Conservation (phyloP, 2,113 vertebrate genomes). For the Dicaeum eximium region DNA sequence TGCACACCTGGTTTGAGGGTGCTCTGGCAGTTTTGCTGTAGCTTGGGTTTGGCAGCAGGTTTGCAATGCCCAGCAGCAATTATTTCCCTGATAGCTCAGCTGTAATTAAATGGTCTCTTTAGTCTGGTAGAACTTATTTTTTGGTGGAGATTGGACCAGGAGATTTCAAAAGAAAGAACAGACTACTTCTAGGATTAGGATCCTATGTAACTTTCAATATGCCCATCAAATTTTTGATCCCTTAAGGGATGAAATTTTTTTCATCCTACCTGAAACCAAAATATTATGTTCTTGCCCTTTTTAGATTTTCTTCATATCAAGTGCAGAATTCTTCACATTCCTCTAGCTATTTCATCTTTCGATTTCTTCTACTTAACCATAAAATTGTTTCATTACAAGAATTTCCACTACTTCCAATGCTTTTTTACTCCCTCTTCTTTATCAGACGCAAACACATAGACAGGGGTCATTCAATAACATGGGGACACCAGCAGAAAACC, state of each 20-base stretch:
- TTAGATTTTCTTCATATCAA: background rate
- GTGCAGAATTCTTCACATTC: background rate
- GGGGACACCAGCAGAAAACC: background rate
- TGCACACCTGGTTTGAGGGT: background rate
- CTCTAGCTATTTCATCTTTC: background rate
- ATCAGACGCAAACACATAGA: background rate
- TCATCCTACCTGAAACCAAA: background rate
- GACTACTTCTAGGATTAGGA: background rate
- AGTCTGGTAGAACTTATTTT: background rate
- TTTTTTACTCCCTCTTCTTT: background rate
- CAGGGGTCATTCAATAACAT: background rate
- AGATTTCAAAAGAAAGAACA: background rate
- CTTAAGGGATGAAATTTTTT: background rate
- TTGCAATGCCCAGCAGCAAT: background rate
- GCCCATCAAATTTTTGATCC: background rate
- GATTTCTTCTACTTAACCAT: background rate
- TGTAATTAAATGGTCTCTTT: background rate
- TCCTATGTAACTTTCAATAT: background rate
- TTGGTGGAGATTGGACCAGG: background rate
- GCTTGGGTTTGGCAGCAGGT: background rate
- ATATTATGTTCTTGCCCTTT: background rate
- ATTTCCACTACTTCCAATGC: background rate
- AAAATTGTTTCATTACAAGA: background rate
- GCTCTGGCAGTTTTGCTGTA: background rate
- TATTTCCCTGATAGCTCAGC: background rate